phyloP scores from a whole-genome alignment of 2,797 vertebrate species.

The Jordanella pulchra region DNA sequence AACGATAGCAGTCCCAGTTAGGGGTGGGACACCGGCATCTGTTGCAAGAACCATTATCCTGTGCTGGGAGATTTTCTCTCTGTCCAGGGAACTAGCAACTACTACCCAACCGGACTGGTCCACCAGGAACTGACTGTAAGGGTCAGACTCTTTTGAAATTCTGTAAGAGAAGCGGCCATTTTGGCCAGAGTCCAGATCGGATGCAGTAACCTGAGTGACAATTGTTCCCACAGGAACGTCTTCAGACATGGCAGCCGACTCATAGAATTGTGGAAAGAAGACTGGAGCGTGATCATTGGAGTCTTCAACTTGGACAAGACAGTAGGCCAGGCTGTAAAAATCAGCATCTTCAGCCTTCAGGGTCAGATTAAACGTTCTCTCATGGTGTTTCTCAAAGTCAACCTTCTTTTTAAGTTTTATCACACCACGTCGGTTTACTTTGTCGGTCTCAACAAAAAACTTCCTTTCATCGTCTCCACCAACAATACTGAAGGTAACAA shows the following conservation, averaged over 20 bases:
- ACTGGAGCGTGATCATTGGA: constrained; percentile 87
- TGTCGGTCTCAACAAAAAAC: constrained; percentile 89
- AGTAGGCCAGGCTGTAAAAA: constrained; percentile 84
- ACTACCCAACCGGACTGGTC: constrained; percentile 83
- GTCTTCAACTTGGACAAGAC: constrained; percentile 87
- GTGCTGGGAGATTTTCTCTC: constrained; percentile 83
- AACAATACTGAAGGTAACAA: constrained; percentile 86
- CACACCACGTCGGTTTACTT: constrained; percentile 78
- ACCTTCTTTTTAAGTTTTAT: constrained; percentile 84
- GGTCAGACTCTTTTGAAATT: constrained; percentile 83
- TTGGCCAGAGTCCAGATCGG: constrained; percentile 87
- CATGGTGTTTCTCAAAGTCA: constrained; percentile 89
- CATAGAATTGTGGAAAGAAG: constrained; percentile 87
- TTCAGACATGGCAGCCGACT: constrained; percentile 82
- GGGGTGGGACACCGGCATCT: constrained; percentile 81
- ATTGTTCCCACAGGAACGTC: constrained; percentile 83
- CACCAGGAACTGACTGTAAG: constrained; percentile 82
- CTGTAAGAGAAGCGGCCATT: constrained; percentile 86
- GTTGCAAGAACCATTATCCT: constrained; percentile 83
- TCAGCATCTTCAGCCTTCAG: constrained; percentile 87
- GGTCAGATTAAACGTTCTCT: constrained; percentile 89
- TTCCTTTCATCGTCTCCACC: constrained; percentile 86
- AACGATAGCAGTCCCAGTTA: constrained; percentile 86
- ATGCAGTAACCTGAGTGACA: constrained; percentile 85
- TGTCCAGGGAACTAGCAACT: constrained; percentile 82